Percentiles rank a stretch among this genome's conserved stretches.
These are phyloP conservation scores for Marasmarcha lunaedactyla DNA, from an alignment of 2,888 invertebrate genomes.

Conservation along the genomic window DNA sequence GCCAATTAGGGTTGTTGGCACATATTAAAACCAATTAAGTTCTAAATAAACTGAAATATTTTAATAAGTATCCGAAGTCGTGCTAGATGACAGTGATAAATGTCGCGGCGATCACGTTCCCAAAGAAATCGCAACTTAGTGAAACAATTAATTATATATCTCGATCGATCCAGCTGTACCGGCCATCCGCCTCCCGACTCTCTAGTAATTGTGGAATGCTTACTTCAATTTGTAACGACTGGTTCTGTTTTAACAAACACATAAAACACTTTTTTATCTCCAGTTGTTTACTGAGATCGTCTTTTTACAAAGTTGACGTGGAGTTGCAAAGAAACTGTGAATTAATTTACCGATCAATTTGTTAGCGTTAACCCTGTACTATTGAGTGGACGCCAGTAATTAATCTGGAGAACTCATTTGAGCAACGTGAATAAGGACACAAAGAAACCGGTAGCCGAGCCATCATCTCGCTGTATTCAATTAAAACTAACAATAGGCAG, in stretches of 20 bases:
- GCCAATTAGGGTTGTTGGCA: constrained; percentile 33
- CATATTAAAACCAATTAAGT: constrained; percentile 22
- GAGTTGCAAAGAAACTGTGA: no score
- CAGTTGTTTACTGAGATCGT: no score
- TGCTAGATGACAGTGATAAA: constrained; percentile 26
- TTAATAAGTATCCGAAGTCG: constrained; percentile 21
- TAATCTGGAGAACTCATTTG: constrained; percentile 50
- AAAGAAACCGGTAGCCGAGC: constrained; percentile 46
- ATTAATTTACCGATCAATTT: no score
- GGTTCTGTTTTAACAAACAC: not conserved
- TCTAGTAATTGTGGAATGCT: constrained; percentile 1
- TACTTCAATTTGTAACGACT: not conserved
- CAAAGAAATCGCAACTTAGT: constrained; percentile 7
- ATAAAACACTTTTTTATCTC: no score
- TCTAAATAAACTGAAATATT: constrained; percentile 22
- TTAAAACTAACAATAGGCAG: constrained; percentile 28
- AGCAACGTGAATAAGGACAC: constrained; percentile 40
- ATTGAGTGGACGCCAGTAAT: constrained; percentile 27
- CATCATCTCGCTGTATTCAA: constrained; percentile 38
- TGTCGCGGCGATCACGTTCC: constrained; percentile 17
- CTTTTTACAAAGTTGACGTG: no score
- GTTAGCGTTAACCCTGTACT: not conserved
- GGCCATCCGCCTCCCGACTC: not conserved
- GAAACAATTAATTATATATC: not conserved
- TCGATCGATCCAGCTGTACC: not conserved